These are phyloP conservation scores for Progne subis DNA, from an alignment of 2,113 vertebrate genomes.

Conservation along the genomic window DNA sequence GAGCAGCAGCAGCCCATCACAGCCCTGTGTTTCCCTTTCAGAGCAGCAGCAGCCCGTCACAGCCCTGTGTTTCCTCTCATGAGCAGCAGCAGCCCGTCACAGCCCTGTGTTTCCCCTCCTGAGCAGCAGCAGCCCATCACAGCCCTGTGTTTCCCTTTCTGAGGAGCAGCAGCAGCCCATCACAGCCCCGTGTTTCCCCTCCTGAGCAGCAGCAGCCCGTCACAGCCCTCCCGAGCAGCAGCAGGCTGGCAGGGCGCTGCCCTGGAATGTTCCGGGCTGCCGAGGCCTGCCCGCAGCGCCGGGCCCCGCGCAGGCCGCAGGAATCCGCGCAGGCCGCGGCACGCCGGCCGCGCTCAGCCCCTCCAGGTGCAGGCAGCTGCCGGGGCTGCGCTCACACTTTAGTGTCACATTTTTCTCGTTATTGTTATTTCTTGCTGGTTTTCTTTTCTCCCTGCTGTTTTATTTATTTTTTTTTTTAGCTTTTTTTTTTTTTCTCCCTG, in stretches of 20 bases:
- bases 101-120: too few species aligned
- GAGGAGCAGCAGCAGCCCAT: too few species aligned
- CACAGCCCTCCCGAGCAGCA: neutral
- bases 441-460: neutral
- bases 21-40: too few species aligned
- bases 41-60: too few species aligned
- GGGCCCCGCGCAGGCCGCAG: conserved; percentile 38
- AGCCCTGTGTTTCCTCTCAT: too few species aligned
- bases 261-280: conserved; percentile 73
- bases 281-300: conserved; percentile 65
- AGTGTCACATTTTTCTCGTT: conserved; percentile 70
- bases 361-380: conserved; percentile 64
- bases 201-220: too few species aligned
- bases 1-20: too few species aligned
- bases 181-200: too few species aligned
- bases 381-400: conserved; percentile 19
- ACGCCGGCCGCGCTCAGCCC: conserved; percentile 44
- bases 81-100: too few species aligned
- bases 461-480: too few species aligned
- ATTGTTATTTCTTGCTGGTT: conserved; percentile 51
- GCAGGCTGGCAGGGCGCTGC: neutral
- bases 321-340: conserved; percentile 76
- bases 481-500: neutral
- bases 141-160: too few species aligned
- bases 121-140: too few species aligned